Base-by-base conservation (phyloP, 2,888 invertebrate genomes). In the Hypena proboscidalis region DNA sequence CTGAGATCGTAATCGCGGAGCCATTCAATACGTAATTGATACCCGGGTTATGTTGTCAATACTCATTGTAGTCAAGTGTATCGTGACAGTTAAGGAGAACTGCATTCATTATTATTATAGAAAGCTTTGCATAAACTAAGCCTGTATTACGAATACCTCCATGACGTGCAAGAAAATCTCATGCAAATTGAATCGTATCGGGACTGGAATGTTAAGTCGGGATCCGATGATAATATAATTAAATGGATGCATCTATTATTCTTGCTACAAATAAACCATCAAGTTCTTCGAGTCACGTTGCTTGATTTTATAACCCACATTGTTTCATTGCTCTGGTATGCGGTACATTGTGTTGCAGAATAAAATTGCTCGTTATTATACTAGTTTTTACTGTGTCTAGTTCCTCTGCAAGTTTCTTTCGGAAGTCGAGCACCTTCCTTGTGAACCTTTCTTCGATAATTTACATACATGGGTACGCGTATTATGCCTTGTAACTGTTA, bases 381-480 rank as follows among this genome's bases (percentile, higher is more conserved):
- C n/a, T n/a, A 33, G 56, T 51, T 58, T 62, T 57, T 61, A 50
- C 59, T 8, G 36, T 32, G 4, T 19, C 5, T n/a, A 48, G 50
- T 58, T 41, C 38, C 32, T 36, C 38, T 43, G 54, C 43, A 50
- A 52, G 40, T 53, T 46, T 40, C 44, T 35, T 64, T 78, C 74
- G 79, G 79, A 77, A 79, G 71, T 66, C 13, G 13, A 36, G 38
- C 15, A 30, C 45, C 75, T 83, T 81, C 83, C 83, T 67, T 81
- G 83, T 77, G 81, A 84, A 79, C 59, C 64, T 70, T 72, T 72
- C 62, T 65, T 67, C 59, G 56, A 46, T 44, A 62, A 75, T 77
- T 72, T 74, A 70, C 68, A 67, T 74, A 68, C 53, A 48, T 43
- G 25, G 38, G 60, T 58, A 59, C 45, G 57, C n/a, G n/a, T n/a